Evolutionary conservation across 2,888 invertebrate species (phyloP).

Genomic region (Piscicola geometra): DNA sequence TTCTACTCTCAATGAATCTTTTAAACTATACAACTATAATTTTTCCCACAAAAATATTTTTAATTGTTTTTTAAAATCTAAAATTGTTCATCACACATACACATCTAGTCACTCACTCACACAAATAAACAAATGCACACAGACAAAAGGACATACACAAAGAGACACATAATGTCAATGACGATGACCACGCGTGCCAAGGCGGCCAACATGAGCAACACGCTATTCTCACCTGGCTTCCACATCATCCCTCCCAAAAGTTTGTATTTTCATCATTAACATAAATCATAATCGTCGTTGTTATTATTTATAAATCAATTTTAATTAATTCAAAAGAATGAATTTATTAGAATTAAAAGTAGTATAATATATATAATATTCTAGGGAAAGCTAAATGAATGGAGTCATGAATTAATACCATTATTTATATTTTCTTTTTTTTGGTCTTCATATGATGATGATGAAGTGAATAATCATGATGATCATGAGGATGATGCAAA

Average conservation of each 20-base stretch:
- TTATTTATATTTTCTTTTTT: background rate
- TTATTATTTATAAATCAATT: too few relatives aligned
- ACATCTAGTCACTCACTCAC: background rate
- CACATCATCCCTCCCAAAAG: conserved; percentile 39
- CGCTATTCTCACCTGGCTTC: conserved; percentile 51
- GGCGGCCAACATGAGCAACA: conserved; percentile 46
- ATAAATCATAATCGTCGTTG: too few relatives aligned
- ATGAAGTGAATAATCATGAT: too few relatives aligned
- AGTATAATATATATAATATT: too few relatives aligned
- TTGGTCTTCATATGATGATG: background rate
- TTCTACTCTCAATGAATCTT: background rate
- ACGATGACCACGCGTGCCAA: conserved; percentile 37
- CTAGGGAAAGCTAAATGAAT: too few relatives aligned
- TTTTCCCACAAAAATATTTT: too few relatives aligned
- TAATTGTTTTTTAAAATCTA: background rate
- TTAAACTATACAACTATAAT: background rate
- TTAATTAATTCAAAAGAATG: too few relatives aligned
- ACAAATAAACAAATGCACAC: too few relatives aligned
- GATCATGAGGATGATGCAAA: too few relatives aligned
- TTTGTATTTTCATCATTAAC: background rate
- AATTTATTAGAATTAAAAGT: too few relatives aligned
- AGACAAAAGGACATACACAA: conserved; percentile 11
- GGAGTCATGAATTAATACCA: too few relatives aligned
- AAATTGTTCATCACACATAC: background rate
- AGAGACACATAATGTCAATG: conserved; percentile 22